These are phyloP conservation scores for Drosophila rellima DNA, from an alignment of 2,888 invertebrate species.

Conservation along the genomic window DNA sequence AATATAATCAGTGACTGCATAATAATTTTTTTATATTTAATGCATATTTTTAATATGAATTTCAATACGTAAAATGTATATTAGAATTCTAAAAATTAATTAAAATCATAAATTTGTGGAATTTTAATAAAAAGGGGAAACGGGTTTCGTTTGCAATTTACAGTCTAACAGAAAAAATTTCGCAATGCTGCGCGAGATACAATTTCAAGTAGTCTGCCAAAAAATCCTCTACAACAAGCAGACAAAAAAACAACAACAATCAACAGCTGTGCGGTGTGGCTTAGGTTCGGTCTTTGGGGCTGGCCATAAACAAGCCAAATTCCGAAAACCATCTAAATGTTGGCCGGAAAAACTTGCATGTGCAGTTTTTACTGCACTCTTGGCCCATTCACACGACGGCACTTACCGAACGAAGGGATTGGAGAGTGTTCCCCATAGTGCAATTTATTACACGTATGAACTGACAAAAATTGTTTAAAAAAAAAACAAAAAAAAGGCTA, in stretches of 20 bases:
- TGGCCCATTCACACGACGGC: constrained; percentile 72
- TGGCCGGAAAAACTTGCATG: constrained; percentile 32
- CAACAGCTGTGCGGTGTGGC: constrained; percentile 24
- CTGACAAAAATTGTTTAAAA: constrained; percentile 42
- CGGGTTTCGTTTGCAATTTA: constrained; percentile 20
- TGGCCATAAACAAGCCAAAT: constrained; percentile 44
- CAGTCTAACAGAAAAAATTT: constrained; percentile 40
- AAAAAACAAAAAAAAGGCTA: constrained; percentile 9
- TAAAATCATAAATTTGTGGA: background rate
- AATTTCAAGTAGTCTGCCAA: constrained; percentile 34
- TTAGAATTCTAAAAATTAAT: background rate
- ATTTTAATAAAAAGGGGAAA: background rate
- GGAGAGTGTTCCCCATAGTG: constrained; percentile 60
- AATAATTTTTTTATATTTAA: no score
- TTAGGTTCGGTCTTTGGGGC: constrained; percentile 21
- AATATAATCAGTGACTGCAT: no score
- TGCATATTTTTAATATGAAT: no score
- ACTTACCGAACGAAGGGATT: constrained; percentile 43
- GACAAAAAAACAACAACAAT: constrained; percentile 21
- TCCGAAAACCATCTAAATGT: constrained; percentile 55
- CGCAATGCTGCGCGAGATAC: constrained; percentile 29
- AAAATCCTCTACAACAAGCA: constrained; percentile 27
- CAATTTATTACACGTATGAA: constrained; percentile 72
- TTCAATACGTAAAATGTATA: background rate
- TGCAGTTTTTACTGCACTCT: constrained; percentile 53